Percentiles rank a stretch among this genome's conserved stretches.
Conservation (phyloP, 2,113 vertebrate genomes). For the Pimephales promelas region DNA sequence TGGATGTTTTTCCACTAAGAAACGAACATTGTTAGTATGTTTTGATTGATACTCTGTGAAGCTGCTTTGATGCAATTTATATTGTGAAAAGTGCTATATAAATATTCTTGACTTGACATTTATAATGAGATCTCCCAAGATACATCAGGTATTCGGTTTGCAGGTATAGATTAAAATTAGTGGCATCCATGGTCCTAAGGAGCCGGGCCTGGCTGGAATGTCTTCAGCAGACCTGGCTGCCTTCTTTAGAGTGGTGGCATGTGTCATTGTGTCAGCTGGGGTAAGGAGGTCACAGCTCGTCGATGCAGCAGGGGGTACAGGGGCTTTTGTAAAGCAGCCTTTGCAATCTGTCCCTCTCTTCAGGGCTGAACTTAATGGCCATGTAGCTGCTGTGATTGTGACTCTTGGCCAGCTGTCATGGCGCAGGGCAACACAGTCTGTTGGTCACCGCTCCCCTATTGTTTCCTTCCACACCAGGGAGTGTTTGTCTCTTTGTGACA, state of each 20-base stretch:
- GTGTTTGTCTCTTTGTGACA: constrained; percentile 38
- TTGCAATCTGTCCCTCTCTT: constrained; percentile 48
- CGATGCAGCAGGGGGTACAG: constrained; percentile 28
- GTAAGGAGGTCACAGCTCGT: constrained; percentile 24
- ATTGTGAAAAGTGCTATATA: too few species aligned
- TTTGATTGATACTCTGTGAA: too few species aligned
- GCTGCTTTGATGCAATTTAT: too few species aligned
- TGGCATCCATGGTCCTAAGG: background rate
- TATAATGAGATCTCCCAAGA: constrained; percentile 7
- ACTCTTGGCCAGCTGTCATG: constrained; percentile 48
- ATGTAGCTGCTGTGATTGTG: constrained; percentile 31
- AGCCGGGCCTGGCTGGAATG: constrained; percentile 26
- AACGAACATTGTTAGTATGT: too few species aligned
- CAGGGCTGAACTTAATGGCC: constrained; percentile 19
- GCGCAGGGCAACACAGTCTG: constrained; percentile 7
- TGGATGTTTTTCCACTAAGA: too few species aligned
- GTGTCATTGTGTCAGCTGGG: constrained; percentile 33
- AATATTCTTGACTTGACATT: too few species aligned
- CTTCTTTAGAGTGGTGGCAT: constrained; percentile 40
- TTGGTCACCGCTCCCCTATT: constrained; percentile 41
- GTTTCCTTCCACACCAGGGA: constrained; percentile 30
- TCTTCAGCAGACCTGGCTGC: constrained; percentile 11
- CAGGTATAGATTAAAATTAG: background rate
- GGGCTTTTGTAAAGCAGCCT: constrained; percentile 1
- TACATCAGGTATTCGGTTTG: background rate